Evolutionary conservation across 2,888 invertebrate species (phyloP), one percentile per base, ranked within the genome.

Genomic region (Eulithis testata): DNA sequence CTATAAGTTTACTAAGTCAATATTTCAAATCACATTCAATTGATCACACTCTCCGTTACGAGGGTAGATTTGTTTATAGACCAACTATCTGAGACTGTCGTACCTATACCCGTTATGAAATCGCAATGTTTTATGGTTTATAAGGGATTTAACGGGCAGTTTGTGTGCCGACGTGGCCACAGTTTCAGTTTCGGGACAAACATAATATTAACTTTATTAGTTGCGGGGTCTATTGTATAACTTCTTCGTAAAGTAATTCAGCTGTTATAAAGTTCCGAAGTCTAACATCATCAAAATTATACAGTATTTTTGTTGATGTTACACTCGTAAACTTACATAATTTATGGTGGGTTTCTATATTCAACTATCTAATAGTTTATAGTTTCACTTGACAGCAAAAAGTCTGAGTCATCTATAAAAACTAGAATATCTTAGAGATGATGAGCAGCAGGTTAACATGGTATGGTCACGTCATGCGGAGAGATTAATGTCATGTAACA

Each of bases 61-160:
- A 43, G 49, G 7, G 14, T 54, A 68, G 64, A 68, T 71, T 71
- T 65, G 71, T 68, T 64, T 66, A 53, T 58, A 65, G 44, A 44
- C n/a, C 52, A 63, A 60, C 63, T 63, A n/a, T n/a, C 63, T 56
- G 61, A 63, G 65, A 49, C 53, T 60, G 40, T 9, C 37, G 52
- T 52, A 53, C 47, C 45, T 47, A 47, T 45, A 47, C 45, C 14
- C 31, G 49, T 60, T 55, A 56, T 45, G 54, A 36, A 54, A 55
- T 59, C 62, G 50, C 43, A 57, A 21, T 53, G 66, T 62, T 66
- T 66, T 62, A 62, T 50, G 66, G 59, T 66, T 66, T 62, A 62
- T 50, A 59, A 52, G 40, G 36, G 59, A 63, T 66, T 66, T 60
- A 63, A 55, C 59, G 55, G 51, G 40, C 59, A 51, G 55, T 63